Conservation (phyloP, 2,888 invertebrate species). For the Leptinotarsa peninsularis region DNA sequence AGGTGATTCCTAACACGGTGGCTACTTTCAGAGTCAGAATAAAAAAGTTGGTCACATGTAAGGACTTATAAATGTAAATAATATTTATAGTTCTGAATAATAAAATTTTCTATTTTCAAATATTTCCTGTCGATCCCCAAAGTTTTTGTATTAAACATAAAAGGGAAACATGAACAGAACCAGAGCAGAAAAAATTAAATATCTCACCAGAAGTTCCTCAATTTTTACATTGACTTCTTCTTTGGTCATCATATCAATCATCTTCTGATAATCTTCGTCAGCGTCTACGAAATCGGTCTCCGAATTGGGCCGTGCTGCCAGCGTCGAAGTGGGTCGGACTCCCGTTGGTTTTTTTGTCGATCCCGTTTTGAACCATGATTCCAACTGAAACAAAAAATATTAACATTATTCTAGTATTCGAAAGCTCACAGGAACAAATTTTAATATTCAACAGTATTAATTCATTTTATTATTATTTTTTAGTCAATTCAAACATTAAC, state of each 20-base stretch:
- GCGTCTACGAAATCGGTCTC: constrained; percentile 74
- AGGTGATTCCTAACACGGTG: no score
- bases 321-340: constrained; percentile 59
- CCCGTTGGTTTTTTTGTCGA: constrained; percentile 59
- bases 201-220: constrained; percentile 81
- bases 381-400: constrained; percentile 58
- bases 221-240: constrained; percentile 78
- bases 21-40: no score
- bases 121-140: no score
- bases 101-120: no score
- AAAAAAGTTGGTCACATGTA: no score
- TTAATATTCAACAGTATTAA: no score
- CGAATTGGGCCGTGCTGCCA: constrained; percentile 67
- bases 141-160: no score
- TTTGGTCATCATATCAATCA: constrained; percentile 76
- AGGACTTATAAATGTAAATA: no score
- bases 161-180: not conserved
- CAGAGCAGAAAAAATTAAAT: not conserved
- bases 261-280: constrained; percentile 70
- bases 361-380: constrained; percentile 63
- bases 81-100: no score
- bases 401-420: no score
- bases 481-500: not conserved
- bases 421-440: no score
- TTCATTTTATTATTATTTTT: no score